Conservation (phyloP, 2,888 invertebrate species). For the Drosophila paranaensis region DNA sequence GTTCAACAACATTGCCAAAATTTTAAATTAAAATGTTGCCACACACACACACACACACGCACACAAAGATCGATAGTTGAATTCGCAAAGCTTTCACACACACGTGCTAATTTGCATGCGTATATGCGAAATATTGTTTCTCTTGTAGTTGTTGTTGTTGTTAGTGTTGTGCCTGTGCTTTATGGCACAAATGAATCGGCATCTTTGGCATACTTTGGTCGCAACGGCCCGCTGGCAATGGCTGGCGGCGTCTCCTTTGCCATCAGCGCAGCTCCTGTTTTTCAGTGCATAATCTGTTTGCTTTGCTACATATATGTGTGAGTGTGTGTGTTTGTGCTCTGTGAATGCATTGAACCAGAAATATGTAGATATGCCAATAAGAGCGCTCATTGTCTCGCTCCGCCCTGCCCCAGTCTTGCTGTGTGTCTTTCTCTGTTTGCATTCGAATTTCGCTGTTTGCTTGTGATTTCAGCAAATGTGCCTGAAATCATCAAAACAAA, state of each 20-base stretch:
- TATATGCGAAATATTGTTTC: conserved; percentile 4
- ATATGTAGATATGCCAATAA: conserved; percentile 73
- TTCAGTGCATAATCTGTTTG: conserved; percentile 38
- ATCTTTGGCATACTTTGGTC: conserved; percentile 65
- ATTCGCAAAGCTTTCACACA: neutral
- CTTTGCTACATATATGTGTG: conserved; percentile 3
- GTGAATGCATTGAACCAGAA: conserved; percentile 76
- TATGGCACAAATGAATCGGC: conserved; percentile 75
- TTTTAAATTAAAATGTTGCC: conserved; percentile 53
- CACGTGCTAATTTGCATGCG: conserved; percentile 6
- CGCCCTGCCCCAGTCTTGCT: neutral
- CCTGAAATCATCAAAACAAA: neutral
- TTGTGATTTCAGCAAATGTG: conserved; percentile 13
- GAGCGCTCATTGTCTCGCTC: conserved; percentile 19
- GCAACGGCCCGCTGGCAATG: conserved; percentile 35
- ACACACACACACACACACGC: conserved; percentile 1
- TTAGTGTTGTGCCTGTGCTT: conserved; percentile 33
- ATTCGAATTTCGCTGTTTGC: conserved; percentile 26
- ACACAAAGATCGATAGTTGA: conserved; percentile 57
- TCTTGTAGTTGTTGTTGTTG: conserved; percentile 27
- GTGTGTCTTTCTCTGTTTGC: conserved; percentile 18
- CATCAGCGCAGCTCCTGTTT: conserved; percentile 23
- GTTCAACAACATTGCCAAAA: conserved; percentile 13
- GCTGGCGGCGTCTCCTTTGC: conserved; percentile 19
- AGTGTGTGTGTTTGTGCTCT: conserved; percentile 20